Conservation (phyloP, 2,797 vertebrate species). For the Pempheris klunzingeri region DNA sequence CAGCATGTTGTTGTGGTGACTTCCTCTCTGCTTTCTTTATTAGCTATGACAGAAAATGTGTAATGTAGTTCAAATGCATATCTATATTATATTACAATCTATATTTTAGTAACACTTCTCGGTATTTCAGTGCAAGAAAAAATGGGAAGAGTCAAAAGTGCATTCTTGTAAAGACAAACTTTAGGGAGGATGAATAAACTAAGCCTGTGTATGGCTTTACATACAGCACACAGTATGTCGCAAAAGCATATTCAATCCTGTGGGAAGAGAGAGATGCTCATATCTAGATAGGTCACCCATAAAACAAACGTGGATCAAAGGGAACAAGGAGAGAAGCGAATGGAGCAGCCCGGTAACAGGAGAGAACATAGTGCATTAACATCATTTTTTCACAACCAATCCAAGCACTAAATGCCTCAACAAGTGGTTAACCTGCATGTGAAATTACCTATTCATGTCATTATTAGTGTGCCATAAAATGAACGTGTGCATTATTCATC, state of each 20-base stretch:
- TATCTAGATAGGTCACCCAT: constrained; percentile 10
- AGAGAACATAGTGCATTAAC: not conserved
- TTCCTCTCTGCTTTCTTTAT: not conserved
- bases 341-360: not conserved
- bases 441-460: not conserved
- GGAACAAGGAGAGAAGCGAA: constrained; percentile 21
- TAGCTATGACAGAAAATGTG: not conserved
- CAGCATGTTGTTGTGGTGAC: constrained; percentile 29
- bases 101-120: constrained; percentile 1
- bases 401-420: not conserved
- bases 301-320: constrained; percentile 41
- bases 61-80: constrained; percentile 16
- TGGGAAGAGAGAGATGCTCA: constrained; percentile 16
- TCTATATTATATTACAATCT: no score
- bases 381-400: not conserved
- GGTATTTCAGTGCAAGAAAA: not conserved
- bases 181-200: not conserved
- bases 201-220: not conserved
- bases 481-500: not conserved
- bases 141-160: constrained; percentile 1
- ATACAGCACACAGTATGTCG: no score
- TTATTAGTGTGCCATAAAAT: not conserved
- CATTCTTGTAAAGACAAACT: constrained; percentile 5
- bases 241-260: constrained; percentile 22
- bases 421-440: not conserved